Conservation (phyloP, 2,888 invertebrate species). For the Cetonia aurata region DNA sequence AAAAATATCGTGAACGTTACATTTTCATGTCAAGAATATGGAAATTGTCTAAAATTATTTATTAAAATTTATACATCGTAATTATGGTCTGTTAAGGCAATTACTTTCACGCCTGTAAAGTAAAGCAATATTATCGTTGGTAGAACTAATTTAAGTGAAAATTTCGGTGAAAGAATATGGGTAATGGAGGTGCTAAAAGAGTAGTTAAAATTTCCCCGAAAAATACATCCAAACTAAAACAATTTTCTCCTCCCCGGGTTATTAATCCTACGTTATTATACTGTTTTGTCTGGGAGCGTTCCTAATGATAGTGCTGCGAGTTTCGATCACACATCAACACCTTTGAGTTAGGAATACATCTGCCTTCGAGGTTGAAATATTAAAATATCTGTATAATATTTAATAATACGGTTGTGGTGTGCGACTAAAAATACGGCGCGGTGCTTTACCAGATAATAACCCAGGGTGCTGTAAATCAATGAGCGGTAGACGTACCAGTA, state of each 20-base stretch:
- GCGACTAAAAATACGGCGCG: constrained; percentile 61
- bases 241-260: constrained; percentile 26
- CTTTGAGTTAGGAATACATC: constrained; percentile 56
- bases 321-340: constrained; percentile 60
- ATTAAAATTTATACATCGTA: constrained; percentile 5
- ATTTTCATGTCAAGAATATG: background rate
- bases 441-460: constrained; percentile 64
- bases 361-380: constrained; percentile 61
- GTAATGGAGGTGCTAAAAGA: constrained; percentile 1
- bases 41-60: constrained; percentile 3
- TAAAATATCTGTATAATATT: constrained; percentile 65
- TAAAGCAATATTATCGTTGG: too few relatives aligned
- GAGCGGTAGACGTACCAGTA: constrained; percentile 49
- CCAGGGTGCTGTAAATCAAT: constrained; percentile 63
- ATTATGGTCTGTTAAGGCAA: background rate
- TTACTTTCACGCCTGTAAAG: background rate
- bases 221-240: constrained; percentile 18
- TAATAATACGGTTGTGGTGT: constrained; percentile 63
- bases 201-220: constrained; percentile 15
- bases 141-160: too few relatives aligned
- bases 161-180: background rate
- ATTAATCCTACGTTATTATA: constrained; percentile 41
- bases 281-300: constrained; percentile 48
- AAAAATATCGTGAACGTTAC: background rate
- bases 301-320: constrained; percentile 52